These are phyloP conservation scores for Trichogramma dendrolimi DNA, from an alignment of 2,888 invertebrate species.

Conservation along the genomic window DNA sequence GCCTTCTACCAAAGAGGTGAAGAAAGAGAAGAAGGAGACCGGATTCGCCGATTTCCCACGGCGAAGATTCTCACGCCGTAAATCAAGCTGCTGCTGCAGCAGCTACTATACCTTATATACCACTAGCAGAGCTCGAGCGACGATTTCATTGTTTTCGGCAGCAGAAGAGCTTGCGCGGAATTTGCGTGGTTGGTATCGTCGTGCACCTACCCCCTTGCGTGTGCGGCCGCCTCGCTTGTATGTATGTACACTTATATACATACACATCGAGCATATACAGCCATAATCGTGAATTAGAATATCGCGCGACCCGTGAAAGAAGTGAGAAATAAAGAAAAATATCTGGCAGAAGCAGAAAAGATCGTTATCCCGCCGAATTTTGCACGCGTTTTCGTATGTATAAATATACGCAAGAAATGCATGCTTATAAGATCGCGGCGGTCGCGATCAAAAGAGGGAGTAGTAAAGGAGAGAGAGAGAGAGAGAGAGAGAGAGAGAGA, in stretches of 20 bases:
- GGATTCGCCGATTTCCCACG: conserved; percentile 38
- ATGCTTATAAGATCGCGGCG: neutral
- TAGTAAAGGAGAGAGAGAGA: neutral
- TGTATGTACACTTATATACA: no score
- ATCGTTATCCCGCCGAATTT: conserved; percentile 27
- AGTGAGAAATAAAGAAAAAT: no score
- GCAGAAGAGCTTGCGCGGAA: conserved; percentile 22
- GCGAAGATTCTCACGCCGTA: conserved; percentile 40
- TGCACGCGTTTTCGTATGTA: conserved; percentile 28
- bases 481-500: neutral
- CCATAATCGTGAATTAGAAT: conserved; percentile 39
- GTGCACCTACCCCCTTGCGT: neutral
- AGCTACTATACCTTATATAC: conserved; percentile 5
- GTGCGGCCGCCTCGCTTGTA: no score
- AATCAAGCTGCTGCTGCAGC: conserved; percentile 36
- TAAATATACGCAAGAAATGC: conserved; percentile 13
- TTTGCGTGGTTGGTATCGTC: conserved; percentile 32
- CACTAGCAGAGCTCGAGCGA: conserved; percentile 10
- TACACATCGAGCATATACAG: neutral
- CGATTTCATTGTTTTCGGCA: conserved; percentile 37
- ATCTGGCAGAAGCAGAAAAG: conserved; percentile 2
- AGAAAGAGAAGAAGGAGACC: conserved; percentile 22
- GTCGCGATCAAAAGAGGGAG: conserved; percentile 21
- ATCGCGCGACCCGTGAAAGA: conserved; percentile 15
- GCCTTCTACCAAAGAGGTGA: neutral